Percentiles rank a stretch among this genome's conserved stretches.
These are phyloP conservation scores for Chelon labrosus DNA, from an alignment of 2,797 vertebrate genomes.

Conservation along the genomic window DNA sequence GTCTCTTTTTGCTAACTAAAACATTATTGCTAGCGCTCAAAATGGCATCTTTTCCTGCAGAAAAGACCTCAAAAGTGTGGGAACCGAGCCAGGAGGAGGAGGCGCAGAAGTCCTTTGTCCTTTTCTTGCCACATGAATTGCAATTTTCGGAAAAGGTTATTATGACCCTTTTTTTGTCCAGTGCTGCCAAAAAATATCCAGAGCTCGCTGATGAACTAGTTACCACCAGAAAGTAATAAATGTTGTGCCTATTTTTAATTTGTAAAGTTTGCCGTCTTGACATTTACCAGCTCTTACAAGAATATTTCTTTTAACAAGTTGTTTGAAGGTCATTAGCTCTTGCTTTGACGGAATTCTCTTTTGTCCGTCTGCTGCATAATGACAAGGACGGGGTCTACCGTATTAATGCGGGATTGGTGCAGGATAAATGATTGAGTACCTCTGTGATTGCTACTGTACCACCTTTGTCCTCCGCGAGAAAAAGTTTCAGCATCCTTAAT, in stretches of 20 bases:
- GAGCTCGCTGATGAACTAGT: too few relatives aligned
- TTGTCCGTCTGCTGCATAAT: constrained; percentile 15
- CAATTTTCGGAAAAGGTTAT: too few relatives aligned
- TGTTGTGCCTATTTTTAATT: neutral
- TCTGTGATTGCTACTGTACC: constrained; percentile 3
- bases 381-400: constrained; percentile 42
- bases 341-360: neutral
- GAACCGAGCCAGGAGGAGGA: too few relatives aligned
- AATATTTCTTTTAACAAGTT: neutral
- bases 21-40: too few relatives aligned
- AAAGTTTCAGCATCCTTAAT: constrained; percentile 21
- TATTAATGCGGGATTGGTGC: constrained; percentile 32
- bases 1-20: too few relatives aligned
- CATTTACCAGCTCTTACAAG: neutral
- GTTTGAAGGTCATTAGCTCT: constrained; percentile 30
- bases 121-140: too few relatives aligned
- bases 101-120: too few relatives aligned
- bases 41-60: too few relatives aligned
- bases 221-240: too few relatives aligned
- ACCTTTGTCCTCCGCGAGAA: constrained; percentile 23
- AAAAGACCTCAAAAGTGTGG: too few relatives aligned
- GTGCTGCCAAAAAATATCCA: too few relatives aligned
- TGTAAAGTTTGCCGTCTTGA: neutral
- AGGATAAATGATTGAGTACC: constrained; percentile 37
- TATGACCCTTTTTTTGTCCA: too few relatives aligned